Evolutionary conservation across 2,113 vertebrate species (phyloP).

Genomic region (Protobothrops mucrosquamatus): DNA sequence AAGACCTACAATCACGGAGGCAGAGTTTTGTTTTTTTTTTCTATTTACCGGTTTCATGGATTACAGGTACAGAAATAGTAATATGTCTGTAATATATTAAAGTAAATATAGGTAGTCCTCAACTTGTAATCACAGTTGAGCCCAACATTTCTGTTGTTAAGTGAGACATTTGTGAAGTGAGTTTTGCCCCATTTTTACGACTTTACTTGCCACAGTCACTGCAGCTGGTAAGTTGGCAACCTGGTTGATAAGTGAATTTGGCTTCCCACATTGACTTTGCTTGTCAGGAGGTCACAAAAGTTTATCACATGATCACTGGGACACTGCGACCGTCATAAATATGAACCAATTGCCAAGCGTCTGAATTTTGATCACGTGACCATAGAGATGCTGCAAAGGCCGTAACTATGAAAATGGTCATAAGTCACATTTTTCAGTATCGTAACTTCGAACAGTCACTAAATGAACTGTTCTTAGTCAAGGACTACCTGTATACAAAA

Average conservation of each 20-base stretch:
- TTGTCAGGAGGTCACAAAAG: not conserved
- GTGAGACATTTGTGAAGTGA: not conserved
- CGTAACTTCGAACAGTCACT: not conserved
- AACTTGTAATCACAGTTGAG: rapidly evolving
- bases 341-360: not conserved
- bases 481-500: not conserved
- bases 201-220: not conserved
- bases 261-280: not conserved
- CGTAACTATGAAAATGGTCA: not conserved
- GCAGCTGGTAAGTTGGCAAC: not conserved
- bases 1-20: slow-evolving; percentile 1
- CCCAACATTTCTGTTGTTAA: not conserved
- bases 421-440: not conserved
- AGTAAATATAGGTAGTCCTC: not conserved
- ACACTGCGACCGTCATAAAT: not conserved
- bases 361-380: not conserved
- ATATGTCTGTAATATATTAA: not conserved
- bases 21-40: not conserved
- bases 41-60: not conserved
- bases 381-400: not conserved
- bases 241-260: not conserved
- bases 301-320: not conserved
- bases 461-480: not conserved
- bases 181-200: not conserved
- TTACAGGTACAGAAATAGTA: not conserved